phyloP scores from a whole-genome alignment of 1,140 invertebrate genomes.

The Calliphora vicina region DNA sequence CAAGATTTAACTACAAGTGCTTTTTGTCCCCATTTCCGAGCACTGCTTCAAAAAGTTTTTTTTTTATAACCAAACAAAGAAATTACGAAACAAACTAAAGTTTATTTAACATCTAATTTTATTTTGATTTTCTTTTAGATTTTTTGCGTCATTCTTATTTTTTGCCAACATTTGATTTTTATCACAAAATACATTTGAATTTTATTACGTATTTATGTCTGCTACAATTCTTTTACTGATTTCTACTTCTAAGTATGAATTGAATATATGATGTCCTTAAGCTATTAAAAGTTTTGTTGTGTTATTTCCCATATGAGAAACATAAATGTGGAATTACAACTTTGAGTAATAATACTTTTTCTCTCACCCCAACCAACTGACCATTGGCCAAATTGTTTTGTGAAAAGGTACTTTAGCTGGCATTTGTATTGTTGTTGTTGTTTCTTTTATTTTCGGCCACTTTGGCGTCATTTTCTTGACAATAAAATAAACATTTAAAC shows the following conservation, averaged over 20 bases:
- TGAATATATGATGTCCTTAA: neutral
- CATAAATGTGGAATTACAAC: neutral
- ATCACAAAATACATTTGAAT: constrained; percentile 62
- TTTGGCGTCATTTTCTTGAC: constrained; percentile 62
- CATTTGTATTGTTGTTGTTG: constrained; percentile 29
- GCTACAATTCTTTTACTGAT: neutral
- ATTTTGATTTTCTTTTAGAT: neutral
- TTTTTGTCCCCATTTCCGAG: neutral
- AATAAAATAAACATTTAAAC: constrained; percentile 63
- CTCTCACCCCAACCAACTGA: neutral
- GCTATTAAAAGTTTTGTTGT: neutral
- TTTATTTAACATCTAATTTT: neutral
- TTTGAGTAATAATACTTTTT: neutral
- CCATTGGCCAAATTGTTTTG: constrained; percentile 12
- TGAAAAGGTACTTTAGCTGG: neutral
- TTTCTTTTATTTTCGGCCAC: constrained; percentile 53
- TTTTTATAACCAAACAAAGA: neutral
- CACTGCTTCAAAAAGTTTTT: neutral
- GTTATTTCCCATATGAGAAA: no score
- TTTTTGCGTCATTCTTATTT: neutral
- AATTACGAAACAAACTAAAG: neutral
- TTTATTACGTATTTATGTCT: constrained; percentile 59
- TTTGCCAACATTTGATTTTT: constrained; percentile 57
- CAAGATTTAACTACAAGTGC: neutral
- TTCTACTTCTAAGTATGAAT: neutral